Evolutionary conservation across 2,797 vertebrate genomes (phyloP), one percentile per base, ranked within the genome.

Genomic region (Phataginus tricuspis): DNA sequence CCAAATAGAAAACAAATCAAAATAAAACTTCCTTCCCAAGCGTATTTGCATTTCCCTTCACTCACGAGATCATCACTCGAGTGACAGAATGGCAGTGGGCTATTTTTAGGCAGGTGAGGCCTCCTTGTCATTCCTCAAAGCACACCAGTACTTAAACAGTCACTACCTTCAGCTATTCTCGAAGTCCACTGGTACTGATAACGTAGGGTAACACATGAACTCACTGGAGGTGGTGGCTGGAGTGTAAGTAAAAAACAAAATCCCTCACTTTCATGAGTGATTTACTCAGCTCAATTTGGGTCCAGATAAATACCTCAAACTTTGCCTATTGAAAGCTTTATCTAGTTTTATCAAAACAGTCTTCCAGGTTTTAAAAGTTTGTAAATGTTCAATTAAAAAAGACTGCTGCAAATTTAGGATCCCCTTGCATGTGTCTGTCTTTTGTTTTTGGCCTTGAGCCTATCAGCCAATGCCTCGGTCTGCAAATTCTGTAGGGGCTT

Each of bases 371-470:
- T 53, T 72, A 64, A 85, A 95, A 77, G 14, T 82, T 90, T 93
- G 45, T 71, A 93, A 96, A 78, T 84, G 42, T 93, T 94, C 91
- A 72, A 84, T 94, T 86, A 64, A 63, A 80, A 96, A 68, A 78
- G 23, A 12, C 11, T 1, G 0, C 61, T 93, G 61, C 86, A 86
- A 87, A 16, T 93, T 89, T 59, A 84, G 79, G 71, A 80, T 94
- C 23, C 14, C 86, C 63, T 85, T 39, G 59, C 27, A 27, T 84
- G 34, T 61, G 49, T 27, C 45, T 49, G 21, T 82, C 25, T 29
- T 49, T 72, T 92, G 2, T 42, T 57, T 49, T 51, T 86, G 75
- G 34, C 79, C 61, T 77, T 91, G 29, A 94, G 64, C n/a, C 25
- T 90, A 75, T 34, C 78, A 94, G 84, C 39, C 42, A 63, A 16